These are phyloP conservation scores for Drosophila differens DNA, from an alignment of 2,888 invertebrate species.

Conservation along the genomic window DNA sequence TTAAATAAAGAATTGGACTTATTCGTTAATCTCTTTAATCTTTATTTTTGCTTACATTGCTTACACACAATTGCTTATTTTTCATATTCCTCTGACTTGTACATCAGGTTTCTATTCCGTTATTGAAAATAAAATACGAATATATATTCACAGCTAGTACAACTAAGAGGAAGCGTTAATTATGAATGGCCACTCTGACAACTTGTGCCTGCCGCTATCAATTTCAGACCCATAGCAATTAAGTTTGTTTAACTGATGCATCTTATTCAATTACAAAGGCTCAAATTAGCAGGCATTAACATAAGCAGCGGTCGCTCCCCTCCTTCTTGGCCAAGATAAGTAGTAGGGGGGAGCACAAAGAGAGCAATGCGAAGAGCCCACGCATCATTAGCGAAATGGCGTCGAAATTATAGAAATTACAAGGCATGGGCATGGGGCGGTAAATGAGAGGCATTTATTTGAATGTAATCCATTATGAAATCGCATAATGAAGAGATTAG, in stretches of 20 bases:
- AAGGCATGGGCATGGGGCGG: slow-evolving; percentile 33
- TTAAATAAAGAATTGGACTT: not conserved
- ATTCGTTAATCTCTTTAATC: not conserved
- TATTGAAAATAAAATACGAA: slow-evolving; percentile 19
- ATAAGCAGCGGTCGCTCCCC: slow-evolving; percentile 44
- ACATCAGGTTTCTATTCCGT: not conserved
- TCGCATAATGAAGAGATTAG: slow-evolving; percentile 81
- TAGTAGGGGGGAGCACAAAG: not conserved
- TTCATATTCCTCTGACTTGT: not conserved
- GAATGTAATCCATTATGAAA: slow-evolving; percentile 82
- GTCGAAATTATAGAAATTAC: slow-evolving; percentile 79
- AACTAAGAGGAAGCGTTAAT: slow-evolving; percentile 32
- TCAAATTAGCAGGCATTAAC: slow-evolving; percentile 77
- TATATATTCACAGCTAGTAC: slow-evolving; percentile 3
- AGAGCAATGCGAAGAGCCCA: slow-evolving; percentile 28
- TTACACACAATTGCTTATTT: too few relatives aligned
- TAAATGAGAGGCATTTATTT: slow-evolving; percentile 77
- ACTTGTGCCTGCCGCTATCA: slow-evolving; percentile 36
- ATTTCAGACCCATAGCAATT: slow-evolving; percentile 26
- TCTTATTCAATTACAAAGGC: slow-evolving; percentile 74
- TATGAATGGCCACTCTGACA: slow-evolving; percentile 22
- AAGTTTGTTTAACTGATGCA: slow-evolving; percentile 57
- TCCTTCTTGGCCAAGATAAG: slow-evolving; percentile 7
- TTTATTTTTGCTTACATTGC: not conserved
- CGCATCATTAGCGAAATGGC: slow-evolving; percentile 77